phyloP scores from a whole-genome alignment of 2,113 vertebrate species.

The Rana temporaria region DNA sequence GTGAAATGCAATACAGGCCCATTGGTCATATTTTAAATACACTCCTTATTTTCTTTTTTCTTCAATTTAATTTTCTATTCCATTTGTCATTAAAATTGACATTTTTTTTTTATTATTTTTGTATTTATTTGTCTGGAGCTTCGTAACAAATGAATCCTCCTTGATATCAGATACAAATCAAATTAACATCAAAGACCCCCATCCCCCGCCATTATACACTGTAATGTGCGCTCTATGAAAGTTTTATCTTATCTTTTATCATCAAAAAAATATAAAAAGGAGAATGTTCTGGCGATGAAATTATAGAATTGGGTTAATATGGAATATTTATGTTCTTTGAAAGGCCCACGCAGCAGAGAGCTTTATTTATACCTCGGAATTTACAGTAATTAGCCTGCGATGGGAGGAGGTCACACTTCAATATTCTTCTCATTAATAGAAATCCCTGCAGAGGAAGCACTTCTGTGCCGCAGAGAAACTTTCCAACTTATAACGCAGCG shows the following conservation, averaged over 20 bases:
- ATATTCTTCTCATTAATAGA: constrained; percentile 33
- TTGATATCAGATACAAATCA: no score
- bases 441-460: neutral
- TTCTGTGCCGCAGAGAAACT: neutral
- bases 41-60: no score
- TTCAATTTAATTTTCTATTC: no score
- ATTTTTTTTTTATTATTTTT: no score
- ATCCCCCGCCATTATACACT: no score
- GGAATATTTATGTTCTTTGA: constrained; percentile 17
- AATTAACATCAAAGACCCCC: no score
- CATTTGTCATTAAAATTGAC: no score
- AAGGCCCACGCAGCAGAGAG: neutral
- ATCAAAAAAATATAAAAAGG: neutral
- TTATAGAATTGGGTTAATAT: neutral
- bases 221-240: neutral
- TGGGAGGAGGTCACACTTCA: neutral
- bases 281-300: neutral
- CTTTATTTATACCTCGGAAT: neutral
- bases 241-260: neutral
- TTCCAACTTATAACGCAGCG: neutral
- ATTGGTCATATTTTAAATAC: no score
- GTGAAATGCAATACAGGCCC: no score
- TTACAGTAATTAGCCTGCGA: constrained; percentile 11
- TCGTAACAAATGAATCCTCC: no score
- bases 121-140: no score